Evolutionary conservation across 1,140 invertebrate species (phyloP).

Genomic region (Diorhabda sublineata): DNA sequence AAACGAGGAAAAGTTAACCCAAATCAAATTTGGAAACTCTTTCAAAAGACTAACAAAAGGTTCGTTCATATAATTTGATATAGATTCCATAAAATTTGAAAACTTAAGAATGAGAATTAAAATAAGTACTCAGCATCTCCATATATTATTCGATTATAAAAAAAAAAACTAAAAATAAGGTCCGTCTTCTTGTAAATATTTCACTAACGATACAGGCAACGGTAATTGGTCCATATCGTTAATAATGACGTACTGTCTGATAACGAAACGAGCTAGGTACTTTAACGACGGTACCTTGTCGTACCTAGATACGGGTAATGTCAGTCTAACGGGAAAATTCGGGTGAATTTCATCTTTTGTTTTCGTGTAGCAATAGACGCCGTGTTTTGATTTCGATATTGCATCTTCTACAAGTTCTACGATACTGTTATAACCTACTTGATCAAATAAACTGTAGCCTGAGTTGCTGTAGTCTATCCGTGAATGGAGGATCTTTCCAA

Average conservation of each 20-base stretch:
- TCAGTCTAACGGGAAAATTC: conserved; percentile 69
- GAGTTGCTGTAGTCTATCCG: conserved; percentile 65
- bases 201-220: conserved; percentile 63
- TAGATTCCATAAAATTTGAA: neutral
- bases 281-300: conserved; percentile 68
- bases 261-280: conserved; percentile 73
- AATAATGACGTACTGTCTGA: conserved; percentile 65
- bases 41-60: too few relatives aligned
- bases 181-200: conserved; percentile 56
- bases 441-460: conserved; percentile 57
- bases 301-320: conserved; percentile 72
- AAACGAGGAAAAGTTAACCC: too few relatives aligned
- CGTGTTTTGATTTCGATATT: conserved; percentile 58
- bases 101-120: neutral
- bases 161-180: conserved; percentile 23
- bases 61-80: too few relatives aligned
- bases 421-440: conserved; percentile 60
- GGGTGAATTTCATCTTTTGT: conserved; percentile 54
- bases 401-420: conserved; percentile 66
- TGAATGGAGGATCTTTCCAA: conserved; percentile 66
- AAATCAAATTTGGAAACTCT: too few relatives aligned
- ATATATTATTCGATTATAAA: neutral
- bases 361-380: conserved; percentile 67
- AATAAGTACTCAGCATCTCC: neutral
- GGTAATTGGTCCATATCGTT: conserved; percentile 71